Base-by-base conservation (phyloP, 2,113 vertebrate species). In the Barnardius zonarius region DNA sequence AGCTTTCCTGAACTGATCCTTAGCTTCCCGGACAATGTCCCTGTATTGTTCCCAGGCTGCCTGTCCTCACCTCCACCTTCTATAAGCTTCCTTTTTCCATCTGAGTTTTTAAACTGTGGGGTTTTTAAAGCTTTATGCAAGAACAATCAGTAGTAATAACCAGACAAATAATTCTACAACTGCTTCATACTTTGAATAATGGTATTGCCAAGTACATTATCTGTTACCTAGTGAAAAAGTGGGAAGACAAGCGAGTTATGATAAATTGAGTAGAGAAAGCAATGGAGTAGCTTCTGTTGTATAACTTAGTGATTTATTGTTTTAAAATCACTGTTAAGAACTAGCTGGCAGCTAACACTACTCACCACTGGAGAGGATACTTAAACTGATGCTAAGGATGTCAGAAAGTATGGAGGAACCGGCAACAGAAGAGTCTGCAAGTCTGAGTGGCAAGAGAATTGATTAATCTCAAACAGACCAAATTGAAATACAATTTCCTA, bases 401-500 rank as follows among this genome's bases (percentile, higher is more conserved):
- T 70, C 64, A 70, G 66, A 79, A 93, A 63, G 68, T 30, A 18
- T 28, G 39, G 81, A 83, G 51, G 31, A 88, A 66, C 9, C 15
- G 55, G 51, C 69, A 93, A 25, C 31, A 75, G 37, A 70, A 54
- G 51, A 74, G 24, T 48, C 81, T 64, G 67, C 37, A 83, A 62
- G 55, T 74, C 11, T 91, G 86, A 93, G 77, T 92, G 92, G 80
- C 80, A 84, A 93, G 88, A 95, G 69, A 73, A 81, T 43, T 35
- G 64, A 75, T 91, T 92, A 75, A 93, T 86, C 67, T 88, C 67
- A 92, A 69, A 73, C 35, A 76, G 87, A 83, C 74, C 63, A 88
- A 92, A 84, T 1, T 70, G 80, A 93, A 93, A 83, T 91, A 78
- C 28, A 44, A 24, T 93, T 92, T 88, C 24, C 4, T 43, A 39